These are phyloP conservation scores for Muscicapa comitata DNA, from an alignment of 2,797 vertebrate species.

Conservation along the genomic window DNA sequence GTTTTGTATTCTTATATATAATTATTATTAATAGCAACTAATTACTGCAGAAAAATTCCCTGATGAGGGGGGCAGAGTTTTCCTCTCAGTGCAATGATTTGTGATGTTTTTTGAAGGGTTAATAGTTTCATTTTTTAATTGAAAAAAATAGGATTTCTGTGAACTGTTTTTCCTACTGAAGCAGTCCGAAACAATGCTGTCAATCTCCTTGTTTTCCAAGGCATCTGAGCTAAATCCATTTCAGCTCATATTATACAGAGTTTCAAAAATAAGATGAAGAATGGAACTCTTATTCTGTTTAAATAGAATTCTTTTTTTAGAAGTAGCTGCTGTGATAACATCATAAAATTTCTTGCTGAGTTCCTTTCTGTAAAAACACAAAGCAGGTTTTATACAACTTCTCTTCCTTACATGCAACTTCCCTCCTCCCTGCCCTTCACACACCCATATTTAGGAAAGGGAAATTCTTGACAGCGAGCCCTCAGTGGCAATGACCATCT, in stretches of 20 bases:
- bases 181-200: not conserved
- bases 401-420: not conserved
- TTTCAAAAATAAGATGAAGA: not conserved
- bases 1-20: not conserved
- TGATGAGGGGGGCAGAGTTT: not conserved
- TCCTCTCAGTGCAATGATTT: not conserved
- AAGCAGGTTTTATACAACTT: conserved; percentile 14
- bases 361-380: conserved; percentile 40
- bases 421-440: not conserved
- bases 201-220: not conserved
- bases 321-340: conserved; percentile 1
- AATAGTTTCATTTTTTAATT: not conserved
- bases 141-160: not conserved
- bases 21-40: not conserved
- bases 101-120: not conserved
- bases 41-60: not conserved
- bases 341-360: conserved; percentile 14
- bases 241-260: not conserved
- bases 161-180: not conserved
- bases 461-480: conserved; percentile 38
- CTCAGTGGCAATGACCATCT: conserved; percentile 17
- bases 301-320: not conserved
- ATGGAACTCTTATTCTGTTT: conserved; percentile 9
- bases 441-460: not conserved
- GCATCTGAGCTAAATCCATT: not conserved